Conservation (phyloP, 2,888 invertebrate species). For the Formica aserva region DNA sequence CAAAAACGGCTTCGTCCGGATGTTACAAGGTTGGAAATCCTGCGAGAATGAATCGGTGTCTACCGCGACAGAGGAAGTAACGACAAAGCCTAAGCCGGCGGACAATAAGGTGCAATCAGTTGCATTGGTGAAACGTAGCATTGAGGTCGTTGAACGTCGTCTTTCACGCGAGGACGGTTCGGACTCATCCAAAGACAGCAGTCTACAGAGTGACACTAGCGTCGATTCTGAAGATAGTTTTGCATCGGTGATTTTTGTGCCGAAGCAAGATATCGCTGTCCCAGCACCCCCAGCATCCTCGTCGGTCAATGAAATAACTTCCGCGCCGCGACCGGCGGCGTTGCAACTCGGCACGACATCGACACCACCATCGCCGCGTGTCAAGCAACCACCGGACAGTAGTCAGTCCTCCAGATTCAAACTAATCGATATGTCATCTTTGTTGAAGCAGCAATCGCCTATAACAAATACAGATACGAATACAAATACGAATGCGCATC, state of each 20-base stretch:
- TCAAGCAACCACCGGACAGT: slow-evolving; percentile 89
- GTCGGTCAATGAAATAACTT: slow-evolving; percentile 31
- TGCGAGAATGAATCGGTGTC: slow-evolving; percentile 74
- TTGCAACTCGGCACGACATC: slow-evolving; percentile 89
- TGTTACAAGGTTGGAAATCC: slow-evolving; percentile 89
- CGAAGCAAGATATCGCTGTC: slow-evolving; percentile 90
- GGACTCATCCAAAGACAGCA: slow-evolving; percentile 95
- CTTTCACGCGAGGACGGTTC: slow-evolving; percentile 95
- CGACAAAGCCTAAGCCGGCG: slow-evolving; percentile 50
- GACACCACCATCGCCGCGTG: slow-evolving; percentile 92
- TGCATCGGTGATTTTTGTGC: slow-evolving; percentile 96
- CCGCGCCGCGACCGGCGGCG: slow-evolving; percentile 83
- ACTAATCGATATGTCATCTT: slow-evolving; percentile 87
- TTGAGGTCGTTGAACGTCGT: slow-evolving; percentile 88
- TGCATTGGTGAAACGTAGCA: slow-evolving; percentile 73
- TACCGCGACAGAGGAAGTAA: slow-evolving; percentile 58
- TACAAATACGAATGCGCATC: background rate
- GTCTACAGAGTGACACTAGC: slow-evolving; percentile 96
- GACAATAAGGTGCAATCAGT: slow-evolving; percentile 57
- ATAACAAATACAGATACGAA: background rate
- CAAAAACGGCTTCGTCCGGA: slow-evolving; percentile 93
- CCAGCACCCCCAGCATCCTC: slow-evolving; percentile 2
- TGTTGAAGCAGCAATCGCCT: slow-evolving; percentile 86
- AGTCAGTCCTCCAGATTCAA: slow-evolving; percentile 87
- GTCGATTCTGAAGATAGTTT: slow-evolving; percentile 97